Evolutionary conservation across 2,888 invertebrate genomes (phyloP).

Genomic region (Lasiommata megera): DNA sequence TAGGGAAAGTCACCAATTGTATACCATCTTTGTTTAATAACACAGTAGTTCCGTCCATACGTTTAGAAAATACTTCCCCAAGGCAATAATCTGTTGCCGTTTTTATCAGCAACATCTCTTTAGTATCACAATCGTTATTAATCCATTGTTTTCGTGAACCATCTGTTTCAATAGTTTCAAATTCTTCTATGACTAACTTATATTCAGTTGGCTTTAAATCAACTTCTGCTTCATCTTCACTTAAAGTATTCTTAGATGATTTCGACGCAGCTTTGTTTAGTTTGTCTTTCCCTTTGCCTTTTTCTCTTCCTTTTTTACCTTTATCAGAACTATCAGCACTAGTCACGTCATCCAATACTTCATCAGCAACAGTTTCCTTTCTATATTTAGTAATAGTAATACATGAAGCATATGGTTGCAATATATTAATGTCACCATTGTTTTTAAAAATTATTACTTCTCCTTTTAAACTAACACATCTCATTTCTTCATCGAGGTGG

Average conservation of each 20-base stretch:
- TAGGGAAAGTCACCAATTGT: constrained; percentile 60
- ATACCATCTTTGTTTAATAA: constrained; percentile 67
- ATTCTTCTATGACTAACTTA: constrained; percentile 60
- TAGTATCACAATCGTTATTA: constrained; percentile 41
- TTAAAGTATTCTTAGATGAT: constrained; percentile 42
- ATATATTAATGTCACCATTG: constrained; percentile 54
- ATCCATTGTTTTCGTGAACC: constrained; percentile 59
- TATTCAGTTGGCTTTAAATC: constrained; percentile 40
- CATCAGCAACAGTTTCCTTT: constrained; percentile 41
- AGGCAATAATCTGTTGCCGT: constrained; percentile 68
- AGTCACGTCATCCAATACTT: constrained; percentile 35
- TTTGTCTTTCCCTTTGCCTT: constrained; percentile 47
- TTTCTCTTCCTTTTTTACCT: constrained; percentile 51
- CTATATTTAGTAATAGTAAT: constrained; percentile 56
- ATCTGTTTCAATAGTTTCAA: constrained; percentile 55
- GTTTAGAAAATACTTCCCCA: constrained; percentile 65
- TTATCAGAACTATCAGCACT: constrained; percentile 49
- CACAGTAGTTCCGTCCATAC: constrained; percentile 66
- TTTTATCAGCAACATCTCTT: constrained; percentile 59
- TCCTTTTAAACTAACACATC: constrained; percentile 65
- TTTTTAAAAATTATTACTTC: constrained; percentile 65
- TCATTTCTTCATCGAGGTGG: constrained; percentile 55
- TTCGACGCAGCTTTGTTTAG: constrained; percentile 46
- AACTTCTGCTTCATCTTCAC: constrained; percentile 36
- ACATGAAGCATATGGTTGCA: constrained; percentile 57